Percentiles rank a stretch among this genome's conserved stretches.
Evolutionary conservation across 2,113 vertebrate genomes (phyloP).

Genomic region (Anolis carolinensis): DNA sequence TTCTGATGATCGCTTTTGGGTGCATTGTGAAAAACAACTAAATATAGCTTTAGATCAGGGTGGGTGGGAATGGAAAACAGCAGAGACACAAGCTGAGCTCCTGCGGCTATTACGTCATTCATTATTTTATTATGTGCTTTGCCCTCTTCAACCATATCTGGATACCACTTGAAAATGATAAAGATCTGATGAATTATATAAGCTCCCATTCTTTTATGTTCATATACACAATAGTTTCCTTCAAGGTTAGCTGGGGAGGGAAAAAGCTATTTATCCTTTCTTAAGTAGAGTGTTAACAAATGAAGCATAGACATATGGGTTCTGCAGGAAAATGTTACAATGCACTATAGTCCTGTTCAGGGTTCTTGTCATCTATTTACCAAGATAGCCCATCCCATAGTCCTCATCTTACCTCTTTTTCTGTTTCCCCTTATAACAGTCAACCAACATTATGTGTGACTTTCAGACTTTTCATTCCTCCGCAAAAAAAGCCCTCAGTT

Average conservation of each 20-base stretch:
- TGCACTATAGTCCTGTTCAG: not conserved
- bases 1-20: slow-evolving; percentile 68
- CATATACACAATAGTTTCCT: slow-evolving; percentile 56
- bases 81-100: slow-evolving; percentile 73
- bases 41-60: slow-evolving; percentile 77
- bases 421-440: not conserved
- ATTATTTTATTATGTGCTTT: slow-evolving; percentile 72
- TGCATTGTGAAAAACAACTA: slow-evolving; percentile 78
- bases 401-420: not conserved
- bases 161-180: slow-evolving; percentile 67
- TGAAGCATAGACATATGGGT: not conserved
- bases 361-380: not conserved
- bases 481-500: not conserved
- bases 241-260: slow-evolving; percentile 50
- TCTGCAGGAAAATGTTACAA: not conserved
- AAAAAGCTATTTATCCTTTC: slow-evolving; percentile 51
- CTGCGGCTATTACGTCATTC: slow-evolving; percentile 75
- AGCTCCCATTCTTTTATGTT: slow-evolving; percentile 68
- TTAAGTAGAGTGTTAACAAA: slow-evolving; percentile 32
- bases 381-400: slow-evolving; percentile 26
- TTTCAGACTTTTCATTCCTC: not conserved
- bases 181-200: slow-evolving; percentile 73
- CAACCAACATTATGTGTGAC: not conserved
- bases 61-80: slow-evolving; percentile 81
- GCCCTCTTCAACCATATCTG: slow-evolving; percentile 69